Percentiles rank a stretch among this genome's conserved stretches.
These are phyloP conservation scores for Sphaeramia orbicularis DNA, from an alignment of 2,797 vertebrate species.

Conservation along the genomic window DNA sequence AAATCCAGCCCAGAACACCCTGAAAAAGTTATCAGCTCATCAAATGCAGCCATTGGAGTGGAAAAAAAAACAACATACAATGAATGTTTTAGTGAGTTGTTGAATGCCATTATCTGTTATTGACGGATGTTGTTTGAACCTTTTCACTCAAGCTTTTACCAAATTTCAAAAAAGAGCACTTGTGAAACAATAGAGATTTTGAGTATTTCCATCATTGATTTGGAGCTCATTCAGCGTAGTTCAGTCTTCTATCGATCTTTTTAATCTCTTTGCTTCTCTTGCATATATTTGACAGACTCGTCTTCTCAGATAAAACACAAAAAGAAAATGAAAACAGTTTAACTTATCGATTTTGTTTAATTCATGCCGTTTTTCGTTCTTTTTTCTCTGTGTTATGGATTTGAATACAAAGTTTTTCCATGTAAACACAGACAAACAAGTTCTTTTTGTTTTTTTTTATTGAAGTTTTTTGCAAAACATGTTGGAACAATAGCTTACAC, in stretches of 20 bases:
- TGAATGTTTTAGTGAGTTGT: not conserved
- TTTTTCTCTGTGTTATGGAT: not conserved
- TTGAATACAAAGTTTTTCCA: not conserved
- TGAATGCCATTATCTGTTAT: not conserved
- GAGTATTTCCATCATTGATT: slow-evolving; percentile 25
- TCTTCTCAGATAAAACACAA: slow-evolving; percentile 3
- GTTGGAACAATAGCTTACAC: too few species aligned
- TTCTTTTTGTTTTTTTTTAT: not conserved
- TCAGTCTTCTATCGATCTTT: slow-evolving; percentile 17
- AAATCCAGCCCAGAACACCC: not conserved
- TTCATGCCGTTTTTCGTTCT: not conserved
- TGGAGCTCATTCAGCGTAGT: not conserved
- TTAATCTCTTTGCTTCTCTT: slow-evolving; percentile 6
- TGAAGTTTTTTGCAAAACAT: too few species aligned
- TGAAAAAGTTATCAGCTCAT: slow-evolving; percentile 2
- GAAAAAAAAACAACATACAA: not conserved
- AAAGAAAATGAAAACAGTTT: not conserved
- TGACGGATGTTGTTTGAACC: not conserved
- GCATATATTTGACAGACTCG: not conserved
- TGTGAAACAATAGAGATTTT: slow-evolving; percentile 11
- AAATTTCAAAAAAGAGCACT: slow-evolving; percentile 6
- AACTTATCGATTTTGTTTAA: not conserved
- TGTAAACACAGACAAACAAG: not conserved
- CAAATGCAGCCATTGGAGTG: not conserved
- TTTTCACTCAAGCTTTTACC: slow-evolving; percentile 1